phyloP scores from a whole-genome alignment of 2,797 vertebrate genomes.

The Sebastes steindachneri region DNA sequence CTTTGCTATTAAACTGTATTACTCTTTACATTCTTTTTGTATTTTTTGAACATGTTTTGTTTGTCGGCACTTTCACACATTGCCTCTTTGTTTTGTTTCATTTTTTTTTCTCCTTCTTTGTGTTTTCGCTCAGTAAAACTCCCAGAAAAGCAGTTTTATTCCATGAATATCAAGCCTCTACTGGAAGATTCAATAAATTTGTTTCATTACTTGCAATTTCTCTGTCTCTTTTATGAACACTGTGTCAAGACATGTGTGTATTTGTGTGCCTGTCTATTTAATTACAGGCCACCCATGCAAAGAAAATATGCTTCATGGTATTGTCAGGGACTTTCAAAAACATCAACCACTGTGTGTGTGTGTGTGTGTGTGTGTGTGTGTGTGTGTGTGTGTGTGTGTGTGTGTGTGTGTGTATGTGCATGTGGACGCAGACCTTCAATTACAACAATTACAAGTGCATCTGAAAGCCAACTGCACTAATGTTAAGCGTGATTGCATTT shows the following conservation, averaged over 20 bases:
- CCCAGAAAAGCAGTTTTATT: conserved; percentile 93
- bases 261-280: conserved; percentile 20
- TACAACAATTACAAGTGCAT: conserved; percentile 47
- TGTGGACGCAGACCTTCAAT: conserved; percentile 40
- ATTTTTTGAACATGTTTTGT: conserved; percentile 84
- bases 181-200: conserved; percentile 97
- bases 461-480: conserved; percentile 30
- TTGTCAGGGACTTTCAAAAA: conserved; percentile 38
- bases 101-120: conserved; percentile 63
- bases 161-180: conserved; percentile 93
- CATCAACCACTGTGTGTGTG: neutral
- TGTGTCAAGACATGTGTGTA: neutral
- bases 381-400: neutral
- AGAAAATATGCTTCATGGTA: conserved; percentile 37
- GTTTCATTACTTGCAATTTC: conserved; percentile 82
- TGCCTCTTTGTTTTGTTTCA: conserved; percentile 63
- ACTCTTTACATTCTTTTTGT: conserved; percentile 86
- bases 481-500: conserved; percentile 46
- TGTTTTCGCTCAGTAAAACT: conserved; percentile 87
- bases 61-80: conserved; percentile 90
- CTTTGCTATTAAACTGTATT: conserved; percentile 85
- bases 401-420: neutral
- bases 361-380: neutral
- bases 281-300: conserved; percentile 47
- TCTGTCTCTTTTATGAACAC: conserved; percentile 43